Evolutionary conservation across 2,888 invertebrate genomes (phyloP).

Genomic region (Drosophila affinis): DNA sequence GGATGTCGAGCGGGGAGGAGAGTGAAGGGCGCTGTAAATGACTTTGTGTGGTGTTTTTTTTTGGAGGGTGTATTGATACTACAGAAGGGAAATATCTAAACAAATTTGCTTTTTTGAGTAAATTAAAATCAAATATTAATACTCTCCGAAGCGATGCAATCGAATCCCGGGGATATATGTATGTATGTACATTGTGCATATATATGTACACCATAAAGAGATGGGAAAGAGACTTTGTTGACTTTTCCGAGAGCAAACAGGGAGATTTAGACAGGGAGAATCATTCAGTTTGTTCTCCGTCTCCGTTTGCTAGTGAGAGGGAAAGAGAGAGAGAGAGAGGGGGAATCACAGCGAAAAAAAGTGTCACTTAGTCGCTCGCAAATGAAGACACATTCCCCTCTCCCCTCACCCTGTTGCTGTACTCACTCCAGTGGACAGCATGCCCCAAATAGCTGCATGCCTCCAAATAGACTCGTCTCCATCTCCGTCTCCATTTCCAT

Average conservation of each 20-base stretch:
- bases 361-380: conserved; percentile 44
- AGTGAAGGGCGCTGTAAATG: conserved; percentile 7
- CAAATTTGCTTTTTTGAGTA: conserved; percentile 69
- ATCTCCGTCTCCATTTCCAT: conserved; percentile 21
- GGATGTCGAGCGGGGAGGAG: neutral
- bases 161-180: conserved; percentile 31
- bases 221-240: neutral
- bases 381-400: conserved; percentile 28
- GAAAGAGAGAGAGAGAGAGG: neutral
- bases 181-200: conserved; percentile 10
- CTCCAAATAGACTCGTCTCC: conserved; percentile 53
- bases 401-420: too few species aligned
- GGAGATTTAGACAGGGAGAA: conserved; percentile 50
- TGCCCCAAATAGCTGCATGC: conserved; percentile 31
- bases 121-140: conserved; percentile 77
- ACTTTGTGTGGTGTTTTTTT: conserved; percentile 28
- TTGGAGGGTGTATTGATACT: neutral
- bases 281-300: conserved; percentile 23
- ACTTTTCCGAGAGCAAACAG: conserved; percentile 43
- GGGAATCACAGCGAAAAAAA: conserved; percentile 39
- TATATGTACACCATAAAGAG: neutral
- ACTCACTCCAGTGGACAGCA: conserved; percentile 11
- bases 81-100: conserved; percentile 49
- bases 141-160: conserved; percentile 60
- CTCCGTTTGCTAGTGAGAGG: neutral